These are phyloP conservation scores for Bothrops jararaca DNA, from an alignment of 2,113 vertebrate genomes.

Conservation along the genomic window DNA sequence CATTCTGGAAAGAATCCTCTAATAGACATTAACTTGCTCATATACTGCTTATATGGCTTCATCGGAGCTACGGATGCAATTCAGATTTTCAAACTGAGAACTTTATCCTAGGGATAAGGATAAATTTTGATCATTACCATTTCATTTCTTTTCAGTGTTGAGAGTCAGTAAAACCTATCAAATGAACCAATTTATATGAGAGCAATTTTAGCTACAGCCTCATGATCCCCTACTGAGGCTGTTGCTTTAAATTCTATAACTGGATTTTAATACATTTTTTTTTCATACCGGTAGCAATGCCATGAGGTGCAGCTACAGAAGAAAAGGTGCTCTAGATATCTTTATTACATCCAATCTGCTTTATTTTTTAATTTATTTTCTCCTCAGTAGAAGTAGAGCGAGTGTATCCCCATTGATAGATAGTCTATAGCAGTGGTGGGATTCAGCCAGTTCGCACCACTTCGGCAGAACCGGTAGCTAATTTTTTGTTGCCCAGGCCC, in stretches of 20 bases:
- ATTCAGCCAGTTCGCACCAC: no score
- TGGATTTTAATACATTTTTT: background rate
- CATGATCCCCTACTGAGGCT: background rate
- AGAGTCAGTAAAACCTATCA: background rate
- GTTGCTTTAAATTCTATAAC: background rate
- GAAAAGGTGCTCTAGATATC: constrained; percentile 2
- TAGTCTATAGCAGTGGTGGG: background rate
- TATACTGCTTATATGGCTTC: no score
- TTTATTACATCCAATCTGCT: background rate
- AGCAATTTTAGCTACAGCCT: background rate
- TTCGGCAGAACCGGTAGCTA: no score
- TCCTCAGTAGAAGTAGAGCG: background rate
- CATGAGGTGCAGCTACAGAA: background rate
- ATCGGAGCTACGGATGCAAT: background rate
- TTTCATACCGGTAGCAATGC: constrained; percentile 8
- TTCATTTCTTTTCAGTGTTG: background rate
- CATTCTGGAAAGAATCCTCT: background rate
- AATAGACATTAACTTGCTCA: background rate
- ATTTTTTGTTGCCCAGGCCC: no score
- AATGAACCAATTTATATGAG: constrained; percentile 1
- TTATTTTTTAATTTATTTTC: background rate
- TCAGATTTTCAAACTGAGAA: background rate
- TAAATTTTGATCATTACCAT: background rate
- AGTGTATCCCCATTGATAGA: background rate
- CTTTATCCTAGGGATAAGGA: background rate